Percentiles rank a stretch among this genome's conserved stretches.
Conservation (phyloP, 2,888 invertebrate species). For the Chrysolina oricalcia region DNA sequence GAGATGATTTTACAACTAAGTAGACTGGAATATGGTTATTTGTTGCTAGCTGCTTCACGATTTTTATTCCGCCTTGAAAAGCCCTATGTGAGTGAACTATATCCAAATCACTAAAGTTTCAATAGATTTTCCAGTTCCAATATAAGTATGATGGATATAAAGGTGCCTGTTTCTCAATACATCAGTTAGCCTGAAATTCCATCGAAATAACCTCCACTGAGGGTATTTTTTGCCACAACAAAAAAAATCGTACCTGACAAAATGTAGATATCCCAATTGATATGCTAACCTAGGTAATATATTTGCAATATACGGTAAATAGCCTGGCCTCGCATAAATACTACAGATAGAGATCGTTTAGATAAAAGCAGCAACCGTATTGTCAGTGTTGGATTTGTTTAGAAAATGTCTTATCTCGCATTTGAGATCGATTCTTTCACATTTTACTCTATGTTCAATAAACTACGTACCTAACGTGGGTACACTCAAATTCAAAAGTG, state of each 20-base stretch:
- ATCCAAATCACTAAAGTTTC: too few species aligned
- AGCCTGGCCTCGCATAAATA: conserved; percentile 3
- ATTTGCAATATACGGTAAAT: conserved; percentile 11
- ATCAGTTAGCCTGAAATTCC: too few species aligned
- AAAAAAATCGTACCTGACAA: background rate
- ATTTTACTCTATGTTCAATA: conserved; percentile 5
- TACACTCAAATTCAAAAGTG: conserved; percentile 3
- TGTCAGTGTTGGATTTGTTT: conserved; percentile 7
- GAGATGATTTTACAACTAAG: too few species aligned
- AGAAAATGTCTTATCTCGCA: background rate
- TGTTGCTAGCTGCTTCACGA: too few species aligned
- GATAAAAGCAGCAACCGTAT: conserved; percentile 11
- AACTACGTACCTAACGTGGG: background rate
- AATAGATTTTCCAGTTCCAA: too few species aligned
- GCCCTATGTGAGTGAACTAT: too few species aligned
- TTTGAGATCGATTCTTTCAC: conserved; percentile 10
- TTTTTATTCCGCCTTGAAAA: too few species aligned
- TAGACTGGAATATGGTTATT: too few species aligned
- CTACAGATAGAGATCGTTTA: conserved; percentile 14
- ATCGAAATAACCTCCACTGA: background rate
- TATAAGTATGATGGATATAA: background rate
- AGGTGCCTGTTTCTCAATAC: background rate
- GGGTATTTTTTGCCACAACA: background rate
- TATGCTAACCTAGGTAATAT: conserved; percentile 14
- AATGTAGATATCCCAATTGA: conserved; percentile 5